Base-by-base conservation (phyloP, 2,888 invertebrate genomes). In the Lasioglossum pauxillum region DNA sequence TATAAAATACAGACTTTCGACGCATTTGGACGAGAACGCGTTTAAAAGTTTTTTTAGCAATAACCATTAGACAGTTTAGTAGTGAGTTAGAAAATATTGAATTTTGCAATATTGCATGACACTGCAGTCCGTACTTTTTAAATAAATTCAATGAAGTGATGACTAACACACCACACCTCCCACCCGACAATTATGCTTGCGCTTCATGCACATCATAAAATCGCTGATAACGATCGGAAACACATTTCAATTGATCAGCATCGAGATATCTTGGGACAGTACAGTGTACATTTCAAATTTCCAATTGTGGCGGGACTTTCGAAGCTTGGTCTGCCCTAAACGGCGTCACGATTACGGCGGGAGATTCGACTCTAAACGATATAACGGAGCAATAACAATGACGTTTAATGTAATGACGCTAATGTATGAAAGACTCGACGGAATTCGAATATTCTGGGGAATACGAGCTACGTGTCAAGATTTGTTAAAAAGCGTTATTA, bases 401-500 rank as follows among this genome's bases (percentile, higher is more conserved):
- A 49, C 44, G 72, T 44, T 44, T 72, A 72, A 72, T 64, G 64
- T 64, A 64, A 64, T 64, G 64, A 19, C 64, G 64, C 64, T 31
- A 64, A 64, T 27, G 53, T 41, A 76, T 46, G 71, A 49, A 38
- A 38, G 8, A 74, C 75, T 72, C 49, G 38, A 80, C 49, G 38
- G 44, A 81, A 35, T 83, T 27, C n/a, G 14, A 53, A 77, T 67
- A 82, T 49, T 64, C 46, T 57, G 80, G 75, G 67, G 64, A 74
- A 84, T 89, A 83, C 84, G 82, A 64, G 69, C 82, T 85, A 88
- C 75, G 69, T 64, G 38, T 75, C 10, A 73, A 76, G 80, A 53
- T 73, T 49, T 31, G 1, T 85, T 73, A 57, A 49, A 87, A 69
- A 86, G 83, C 83, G 44, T 71, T 81, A 49, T 78, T 38, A 60